Base-by-base conservation (phyloP, 2,888 invertebrate genomes). In the Dioctria rufipes region DNA sequence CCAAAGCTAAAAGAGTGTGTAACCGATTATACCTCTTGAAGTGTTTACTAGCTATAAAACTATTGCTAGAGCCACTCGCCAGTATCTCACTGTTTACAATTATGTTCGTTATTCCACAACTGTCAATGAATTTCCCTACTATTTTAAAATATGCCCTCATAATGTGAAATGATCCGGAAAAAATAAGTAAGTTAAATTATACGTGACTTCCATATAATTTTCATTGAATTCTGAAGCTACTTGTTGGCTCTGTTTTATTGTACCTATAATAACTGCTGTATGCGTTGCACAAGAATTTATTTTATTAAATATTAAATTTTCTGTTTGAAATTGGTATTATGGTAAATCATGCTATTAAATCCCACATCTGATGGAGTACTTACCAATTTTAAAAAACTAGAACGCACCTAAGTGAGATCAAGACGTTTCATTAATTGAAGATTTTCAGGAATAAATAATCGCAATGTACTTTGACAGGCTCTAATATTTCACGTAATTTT, bases 211-310 rank as follows among this genome's bases (percentile, higher is more conserved):
- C 0, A 85, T 83, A 13, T 11, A 13, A 61, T 49, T 5, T 78
- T 78, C 39, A n/a, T 58, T 11, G 6, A 71, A 80, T 83, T 86
- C 84, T 11, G 80, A 37, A 6, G 75, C 40, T 25, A 85, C 83
- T 84, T 83, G 66, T 80, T 80, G 5, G 54, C 82, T 82, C 80
- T 83, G 78, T 73, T 83, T 78, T 84, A 86, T 84, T 3, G 85
- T 86, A 82, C 85, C 84, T 11, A 83, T 37, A 43, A 87, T 85
- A 25, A 85, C 83, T 4, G 84, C 60, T 73, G 60, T 83, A 82
- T 80, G 83, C 11, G 85, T 86, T 37, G 85, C 85, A n/a, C 85
- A 86, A 61, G 5, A 43, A 83, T 86, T 86, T 8, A 85, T 85
- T 5, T 84, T 46, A 85, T 83, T 3, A 86, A 69, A 80, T 86